A percentile compares a stretch with the other conserved stretches of the same genome.
Evolutionary conservation across 2,797 vertebrate genomes (phyloP).

Genomic region (Poecilia wingei): DNA sequence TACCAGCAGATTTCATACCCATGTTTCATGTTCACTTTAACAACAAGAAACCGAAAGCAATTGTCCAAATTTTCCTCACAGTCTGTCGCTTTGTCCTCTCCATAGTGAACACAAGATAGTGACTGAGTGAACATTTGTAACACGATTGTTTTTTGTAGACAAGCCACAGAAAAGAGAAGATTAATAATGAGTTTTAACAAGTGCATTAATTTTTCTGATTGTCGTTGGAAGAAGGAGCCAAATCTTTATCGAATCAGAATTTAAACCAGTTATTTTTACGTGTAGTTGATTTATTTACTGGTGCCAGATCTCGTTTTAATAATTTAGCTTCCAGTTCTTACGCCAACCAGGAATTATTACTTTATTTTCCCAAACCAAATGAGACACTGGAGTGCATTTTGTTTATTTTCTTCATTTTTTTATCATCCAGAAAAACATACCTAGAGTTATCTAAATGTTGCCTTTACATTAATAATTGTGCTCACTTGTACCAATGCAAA

Average conservation of each 20-base stretch:
- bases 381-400: slow-evolving; percentile 19
- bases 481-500: slow-evolving; percentile 25
- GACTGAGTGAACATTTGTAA: slow-evolving; percentile 20
- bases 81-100: background rate
- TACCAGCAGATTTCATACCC: background rate
- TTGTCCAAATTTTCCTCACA: background rate
- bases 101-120: slow-evolving; percentile 13
- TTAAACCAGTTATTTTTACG: slow-evolving; percentile 32
- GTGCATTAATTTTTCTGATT: slow-evolving; percentile 30
- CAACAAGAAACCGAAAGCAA: background rate
- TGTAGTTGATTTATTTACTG: slow-evolving; percentile 15
- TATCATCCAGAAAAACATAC: background rate
- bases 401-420: slow-evolving; percentile 18
- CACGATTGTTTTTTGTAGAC: slow-evolving; percentile 1
- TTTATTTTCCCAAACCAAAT: background rate
- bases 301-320: slow-evolving; percentile 18
- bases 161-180: slow-evolving; percentile 13
- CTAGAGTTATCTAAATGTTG: slow-evolving; percentile 15
- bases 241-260: slow-evolving; percentile 23
- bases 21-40: background rate
- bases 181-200: slow-evolving; percentile 25
- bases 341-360: background rate
- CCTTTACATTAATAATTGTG: slow-evolving; percentile 27
- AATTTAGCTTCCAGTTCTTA: background rate
- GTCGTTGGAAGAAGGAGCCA: slow-evolving; percentile 14